A percentile compares a stretch with the other conserved stretches of the same genome.
Conservation (phyloP, 2,113 vertebrate species). For the Gobio gobio region DNA sequence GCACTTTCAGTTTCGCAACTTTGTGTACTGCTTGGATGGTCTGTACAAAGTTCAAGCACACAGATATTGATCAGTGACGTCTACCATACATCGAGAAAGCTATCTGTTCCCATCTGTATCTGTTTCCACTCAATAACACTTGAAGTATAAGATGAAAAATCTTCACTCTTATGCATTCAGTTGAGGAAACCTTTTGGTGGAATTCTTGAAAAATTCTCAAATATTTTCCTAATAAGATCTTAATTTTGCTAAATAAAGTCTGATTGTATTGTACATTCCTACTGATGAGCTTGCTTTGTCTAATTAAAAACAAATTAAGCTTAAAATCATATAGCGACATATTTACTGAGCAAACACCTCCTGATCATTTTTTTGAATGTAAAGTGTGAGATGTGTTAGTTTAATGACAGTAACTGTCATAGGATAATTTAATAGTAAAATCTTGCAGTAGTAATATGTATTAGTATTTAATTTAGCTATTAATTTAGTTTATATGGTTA, state of each 20-base stretch:
- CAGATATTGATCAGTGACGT: neutral
- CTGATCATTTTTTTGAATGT: neutral
- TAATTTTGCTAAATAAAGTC: too few species aligned
- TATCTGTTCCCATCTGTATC: neutral
- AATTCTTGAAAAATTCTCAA: neutral
- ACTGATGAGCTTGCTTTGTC: neutral
- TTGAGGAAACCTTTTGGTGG: neutral
- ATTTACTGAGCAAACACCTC: neutral
- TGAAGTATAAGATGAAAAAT: neutral
- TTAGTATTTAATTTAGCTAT: too few species aligned
- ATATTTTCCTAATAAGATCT: neutral
- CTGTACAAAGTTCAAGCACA: slow-evolving; percentile 24
- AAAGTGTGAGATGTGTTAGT: neutral
- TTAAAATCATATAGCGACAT: neutral
- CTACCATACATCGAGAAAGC: neutral
- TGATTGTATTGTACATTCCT: too few species aligned
- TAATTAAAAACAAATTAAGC: neutral
- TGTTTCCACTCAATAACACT: neutral
- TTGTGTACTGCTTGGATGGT: neutral
- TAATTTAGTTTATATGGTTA: too few species aligned
- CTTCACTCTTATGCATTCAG: neutral
- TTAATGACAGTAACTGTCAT: neutral
- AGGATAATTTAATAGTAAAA: neutral
- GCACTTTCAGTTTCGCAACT: slow-evolving; percentile 25
- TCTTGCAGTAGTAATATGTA: too few species aligned